Conservation (phyloP, 1,140 invertebrate species). For the Pogonus chalceus region DNA sequence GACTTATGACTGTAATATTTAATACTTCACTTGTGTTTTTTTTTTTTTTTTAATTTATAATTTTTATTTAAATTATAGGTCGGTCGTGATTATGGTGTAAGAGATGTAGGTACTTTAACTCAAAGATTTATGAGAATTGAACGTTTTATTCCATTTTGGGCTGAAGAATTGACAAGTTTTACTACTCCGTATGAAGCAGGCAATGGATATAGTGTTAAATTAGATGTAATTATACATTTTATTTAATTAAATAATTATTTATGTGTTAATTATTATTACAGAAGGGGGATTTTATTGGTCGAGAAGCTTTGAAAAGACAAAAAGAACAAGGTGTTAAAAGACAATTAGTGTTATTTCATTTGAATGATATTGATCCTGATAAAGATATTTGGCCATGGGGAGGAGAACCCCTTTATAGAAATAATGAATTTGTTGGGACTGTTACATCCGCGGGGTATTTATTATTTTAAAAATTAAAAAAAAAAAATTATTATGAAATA, state of each 20-base stretch:
- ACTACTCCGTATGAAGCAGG: conserved; percentile 73
- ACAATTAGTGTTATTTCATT: conserved; percentile 58
- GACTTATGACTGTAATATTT: conserved; percentile 44
- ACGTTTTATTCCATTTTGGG: conserved; percentile 52
- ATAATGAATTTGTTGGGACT: conserved; percentile 59
- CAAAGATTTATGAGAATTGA: conserved; percentile 62
- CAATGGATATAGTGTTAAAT: conserved; percentile 58
- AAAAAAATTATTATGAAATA: too few species aligned
- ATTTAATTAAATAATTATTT: not conserved
- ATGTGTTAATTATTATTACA: conserved; percentile 23
- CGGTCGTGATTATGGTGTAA: conserved; percentile 54
- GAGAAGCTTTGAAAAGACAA: conserved; percentile 58
- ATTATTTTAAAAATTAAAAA: conserved; percentile 5
- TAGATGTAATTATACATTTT: conserved; percentile 38
- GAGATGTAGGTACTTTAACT: conserved; percentile 65
- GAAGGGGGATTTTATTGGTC: conserved; percentile 64
- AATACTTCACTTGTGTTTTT: not conserved
- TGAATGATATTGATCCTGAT: conserved; percentile 63
- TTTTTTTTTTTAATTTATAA: conserved; percentile 7
- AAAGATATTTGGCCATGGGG: conserved; percentile 73
- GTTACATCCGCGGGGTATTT: conserved; percentile 65
- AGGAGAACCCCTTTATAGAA: conserved; percentile 65
- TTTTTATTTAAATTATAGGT: conserved; percentile 26
- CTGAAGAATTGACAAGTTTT: conserved; percentile 59
- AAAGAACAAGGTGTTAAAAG: conserved; percentile 57